Percentiles rank a stretch among this genome's conserved stretches.
Evolutionary conservation across 2,113 vertebrate genomes (phyloP).

Genomic region (Suricata suricatta): DNA sequence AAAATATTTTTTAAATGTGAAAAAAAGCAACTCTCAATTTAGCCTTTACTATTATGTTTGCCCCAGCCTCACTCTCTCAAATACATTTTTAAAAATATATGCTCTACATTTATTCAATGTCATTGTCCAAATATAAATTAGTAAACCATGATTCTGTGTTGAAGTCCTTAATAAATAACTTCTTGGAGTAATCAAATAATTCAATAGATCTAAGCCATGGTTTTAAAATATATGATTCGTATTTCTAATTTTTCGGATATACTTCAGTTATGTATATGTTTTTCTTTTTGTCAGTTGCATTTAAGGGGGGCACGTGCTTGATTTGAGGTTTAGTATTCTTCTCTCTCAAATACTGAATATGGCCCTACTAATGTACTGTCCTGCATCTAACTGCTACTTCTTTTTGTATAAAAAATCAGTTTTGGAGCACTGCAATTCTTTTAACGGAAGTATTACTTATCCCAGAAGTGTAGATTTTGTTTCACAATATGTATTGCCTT

Average conservation of each 20-base stretch:
- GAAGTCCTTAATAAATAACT: background rate
- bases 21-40: background rate
- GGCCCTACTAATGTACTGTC: background rate
- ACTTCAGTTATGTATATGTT: background rate
- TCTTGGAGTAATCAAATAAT: slow-evolving; percentile 34
- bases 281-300: background rate
- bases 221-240: slow-evolving; percentile 54
- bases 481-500: slow-evolving; percentile 70
- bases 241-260: background rate
- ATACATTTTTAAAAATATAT: background rate
- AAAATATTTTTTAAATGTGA: background rate
- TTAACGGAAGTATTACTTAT: slow-evolving; percentile 66
- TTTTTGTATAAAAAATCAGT: slow-evolving; percentile 22
- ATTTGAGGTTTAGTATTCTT: slow-evolving; percentile 57
- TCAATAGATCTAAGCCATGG: slow-evolving; percentile 33
- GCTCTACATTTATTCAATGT: background rate
- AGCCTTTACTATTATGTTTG: background rate
- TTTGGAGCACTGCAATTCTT: slow-evolving; percentile 44
- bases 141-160: background rate
- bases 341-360: background rate
- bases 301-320: background rate
- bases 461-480: slow-evolving; percentile 60
- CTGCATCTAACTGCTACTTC: slow-evolving; percentile 40
- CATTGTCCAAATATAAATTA: background rate
- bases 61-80: background rate